phyloP scores from a whole-genome alignment of 2,113 vertebrate species.

The Labrus mixtus region DNA sequence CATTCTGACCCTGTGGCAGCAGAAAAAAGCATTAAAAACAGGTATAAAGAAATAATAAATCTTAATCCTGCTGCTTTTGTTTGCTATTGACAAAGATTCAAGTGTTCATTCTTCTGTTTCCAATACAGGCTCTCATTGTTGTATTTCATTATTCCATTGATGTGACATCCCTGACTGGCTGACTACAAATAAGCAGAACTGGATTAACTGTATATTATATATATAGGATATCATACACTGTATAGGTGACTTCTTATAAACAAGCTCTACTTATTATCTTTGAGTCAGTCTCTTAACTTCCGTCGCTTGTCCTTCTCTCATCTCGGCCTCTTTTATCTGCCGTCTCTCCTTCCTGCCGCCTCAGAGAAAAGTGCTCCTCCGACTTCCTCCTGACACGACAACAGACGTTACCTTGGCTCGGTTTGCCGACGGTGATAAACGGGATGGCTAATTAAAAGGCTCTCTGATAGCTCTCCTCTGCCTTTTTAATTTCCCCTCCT shows the following conservation, averaged over 20 bases:
- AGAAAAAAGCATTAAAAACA: too few relatives aligned
- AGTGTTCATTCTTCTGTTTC: background rate
- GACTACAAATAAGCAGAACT: background rate
- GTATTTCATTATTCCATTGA: background rate
- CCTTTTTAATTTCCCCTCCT: constrained; percentile 77
- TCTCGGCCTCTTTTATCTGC: constrained; percentile 36
- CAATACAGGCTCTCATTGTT: background rate
- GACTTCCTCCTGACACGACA: constrained; percentile 55
- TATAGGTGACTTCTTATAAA: background rate
- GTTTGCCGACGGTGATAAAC: constrained; percentile 68
- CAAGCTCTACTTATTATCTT: background rate
- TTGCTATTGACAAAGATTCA: too few relatives aligned
- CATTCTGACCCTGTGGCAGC: too few relatives aligned
- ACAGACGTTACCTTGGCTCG: constrained; percentile 61
- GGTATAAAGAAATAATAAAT: too few relatives aligned
- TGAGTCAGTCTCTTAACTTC: constrained; percentile 1
- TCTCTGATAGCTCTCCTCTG: constrained; percentile 73
- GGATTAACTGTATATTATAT: background rate
- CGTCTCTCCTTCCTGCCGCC: constrained; percentile 26
- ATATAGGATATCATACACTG: background rate
- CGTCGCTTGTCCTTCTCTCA: background rate
- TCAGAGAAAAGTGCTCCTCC: constrained; percentile 37
- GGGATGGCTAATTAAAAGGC: constrained; percentile 77
- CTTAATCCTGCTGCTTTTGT: too few relatives aligned
- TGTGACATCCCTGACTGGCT: background rate